Evolutionary conservation across 2,888 invertebrate species (phyloP).

Genomic region (Trimorus sp.): DNA sequence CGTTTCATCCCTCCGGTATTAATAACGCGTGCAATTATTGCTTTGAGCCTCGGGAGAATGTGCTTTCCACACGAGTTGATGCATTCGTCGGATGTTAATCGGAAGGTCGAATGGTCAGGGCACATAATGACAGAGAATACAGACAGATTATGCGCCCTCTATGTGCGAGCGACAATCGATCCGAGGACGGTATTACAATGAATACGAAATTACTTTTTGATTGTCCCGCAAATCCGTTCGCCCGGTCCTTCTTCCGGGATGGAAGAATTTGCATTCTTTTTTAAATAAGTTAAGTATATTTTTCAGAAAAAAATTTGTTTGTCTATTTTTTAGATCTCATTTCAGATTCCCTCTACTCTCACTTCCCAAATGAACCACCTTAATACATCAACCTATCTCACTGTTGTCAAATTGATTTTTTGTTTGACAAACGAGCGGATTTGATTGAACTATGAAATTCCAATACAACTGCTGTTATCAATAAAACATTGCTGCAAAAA

Average conservation of each 20-base stretch:
- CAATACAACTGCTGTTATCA: slow-evolving; percentile 10
- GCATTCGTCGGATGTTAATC: slow-evolving; percentile 65
- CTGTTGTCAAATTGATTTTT: too few species aligned
- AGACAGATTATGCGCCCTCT: slow-evolving; percentile 58
- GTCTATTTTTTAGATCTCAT: too few species aligned
- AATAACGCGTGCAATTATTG: slow-evolving; percentile 73
- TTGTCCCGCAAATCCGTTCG: slow-evolving; percentile 56
- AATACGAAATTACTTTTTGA: slow-evolving; percentile 62
- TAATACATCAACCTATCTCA: too few species aligned
- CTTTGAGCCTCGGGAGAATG: slow-evolving; percentile 68
- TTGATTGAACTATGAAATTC: background rate
- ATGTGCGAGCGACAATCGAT: slow-evolving; percentile 51
- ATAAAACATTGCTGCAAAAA: background rate
- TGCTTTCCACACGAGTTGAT: slow-evolving; percentile 65
- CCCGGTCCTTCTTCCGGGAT: slow-evolving; percentile 45
- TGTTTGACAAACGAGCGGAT: too few species aligned
- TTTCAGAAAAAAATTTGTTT: too few species aligned
- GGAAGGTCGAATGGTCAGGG: slow-evolving; percentile 65
- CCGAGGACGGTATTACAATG: slow-evolving; percentile 57
- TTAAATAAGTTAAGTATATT: too few species aligned
- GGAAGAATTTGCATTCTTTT: slow-evolving; percentile 59
- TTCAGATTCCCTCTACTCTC: too few species aligned
- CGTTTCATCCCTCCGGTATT: slow-evolving; percentile 70
- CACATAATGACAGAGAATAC: slow-evolving; percentile 62
- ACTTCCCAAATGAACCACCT: too few species aligned